phyloP scores from a whole-genome alignment of 2,888 invertebrate species.

The Yponomeuta cagnagella region DNA sequence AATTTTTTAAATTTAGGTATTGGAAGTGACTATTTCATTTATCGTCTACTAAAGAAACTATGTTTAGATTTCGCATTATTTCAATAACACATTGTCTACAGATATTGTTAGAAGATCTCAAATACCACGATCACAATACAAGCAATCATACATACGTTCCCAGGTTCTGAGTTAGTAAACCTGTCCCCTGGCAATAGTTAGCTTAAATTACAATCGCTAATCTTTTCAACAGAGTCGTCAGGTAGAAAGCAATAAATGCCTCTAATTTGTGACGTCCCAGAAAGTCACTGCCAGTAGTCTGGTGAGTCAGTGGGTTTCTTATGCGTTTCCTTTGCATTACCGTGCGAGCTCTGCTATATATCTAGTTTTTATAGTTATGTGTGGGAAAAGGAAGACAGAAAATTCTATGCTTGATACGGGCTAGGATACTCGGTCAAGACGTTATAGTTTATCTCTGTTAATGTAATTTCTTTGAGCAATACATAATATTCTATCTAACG shows the following conservation, averaged over 20 bases:
- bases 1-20: too few relatives aligned
- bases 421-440: not conserved
- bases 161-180: too few relatives aligned
- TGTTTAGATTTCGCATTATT: too few relatives aligned
- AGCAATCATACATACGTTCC: too few relatives aligned
- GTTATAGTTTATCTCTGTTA: too few relatives aligned
- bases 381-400: not conserved
- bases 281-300: not conserved
- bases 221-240: not conserved
- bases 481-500: not conserved
- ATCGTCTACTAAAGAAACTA: too few relatives aligned
- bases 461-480: too few relatives aligned
- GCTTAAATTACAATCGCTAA: not conserved
- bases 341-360: not conserved
- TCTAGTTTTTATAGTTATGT: not conserved
- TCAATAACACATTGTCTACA: too few relatives aligned
- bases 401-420: not conserved
- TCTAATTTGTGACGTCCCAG: constrained; percentile 1
- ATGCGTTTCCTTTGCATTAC: not conserved
- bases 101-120: too few relatives aligned
- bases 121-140: too few relatives aligned
- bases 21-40: too few relatives aligned
- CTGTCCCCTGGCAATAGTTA: not conserved
- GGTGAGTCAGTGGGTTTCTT: not conserved
- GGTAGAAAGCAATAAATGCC: constrained; percentile 1